Conservation (phyloP, 2,113 vertebrate genomes). For the Lasiurus borealis region DNA sequence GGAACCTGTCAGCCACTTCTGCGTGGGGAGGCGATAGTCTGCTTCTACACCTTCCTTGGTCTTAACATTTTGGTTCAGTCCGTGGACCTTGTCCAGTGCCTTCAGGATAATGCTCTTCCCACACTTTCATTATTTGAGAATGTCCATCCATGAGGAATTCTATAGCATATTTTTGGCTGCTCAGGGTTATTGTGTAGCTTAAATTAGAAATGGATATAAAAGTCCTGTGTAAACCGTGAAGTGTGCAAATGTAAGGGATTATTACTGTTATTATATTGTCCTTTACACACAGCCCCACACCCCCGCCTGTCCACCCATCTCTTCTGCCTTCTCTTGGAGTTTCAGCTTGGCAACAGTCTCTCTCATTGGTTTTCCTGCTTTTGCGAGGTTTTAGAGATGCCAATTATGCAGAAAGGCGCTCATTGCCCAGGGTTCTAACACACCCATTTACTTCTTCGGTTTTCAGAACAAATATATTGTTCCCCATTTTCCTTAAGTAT, state of each 20-base stretch:
- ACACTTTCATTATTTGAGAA: constrained; percentile 58
- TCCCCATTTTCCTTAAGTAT: background rate
- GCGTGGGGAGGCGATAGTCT: background rate
- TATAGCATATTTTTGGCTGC: constrained; percentile 62
- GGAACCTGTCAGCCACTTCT: background rate
- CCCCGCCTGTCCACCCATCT: constrained; percentile 55
- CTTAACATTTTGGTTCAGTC: background rate
- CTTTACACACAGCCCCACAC: background rate
- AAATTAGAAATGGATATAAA: constrained; percentile 66
- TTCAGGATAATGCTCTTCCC: background rate
- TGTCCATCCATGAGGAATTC: constrained; percentile 66
- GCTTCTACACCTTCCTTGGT: background rate
- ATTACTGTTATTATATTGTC: constrained; percentile 76
- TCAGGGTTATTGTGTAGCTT: constrained; percentile 58
- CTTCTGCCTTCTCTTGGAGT: background rate
- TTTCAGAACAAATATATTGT: constrained; percentile 1
- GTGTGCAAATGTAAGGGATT: constrained; percentile 55
- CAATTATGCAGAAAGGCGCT: background rate
- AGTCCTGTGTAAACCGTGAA: constrained; percentile 66
- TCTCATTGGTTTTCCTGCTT: background rate
- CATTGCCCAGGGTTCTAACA: background rate
- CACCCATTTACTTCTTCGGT: background rate
- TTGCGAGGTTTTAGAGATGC: background rate
- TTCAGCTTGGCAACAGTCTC: constrained; percentile 19
- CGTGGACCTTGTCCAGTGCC: background rate